Evolutionary conservation across 2,888 invertebrate species (phyloP), one percentile per base, ranked within the genome.

Genomic region (Chalcosyrphus nemorum): DNA sequence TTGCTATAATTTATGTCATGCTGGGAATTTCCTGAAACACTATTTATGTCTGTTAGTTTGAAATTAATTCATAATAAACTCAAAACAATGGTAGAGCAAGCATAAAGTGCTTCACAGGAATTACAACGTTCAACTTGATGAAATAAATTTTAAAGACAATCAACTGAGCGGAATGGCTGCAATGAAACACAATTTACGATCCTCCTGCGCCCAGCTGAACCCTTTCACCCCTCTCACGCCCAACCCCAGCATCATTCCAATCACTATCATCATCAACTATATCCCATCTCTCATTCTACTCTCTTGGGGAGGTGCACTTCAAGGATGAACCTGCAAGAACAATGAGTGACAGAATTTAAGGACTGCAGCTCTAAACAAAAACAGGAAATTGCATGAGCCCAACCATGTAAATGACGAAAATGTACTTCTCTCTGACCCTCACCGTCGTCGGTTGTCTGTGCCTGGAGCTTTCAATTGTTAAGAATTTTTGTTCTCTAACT

Each of bases 381-480:
- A 74, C 84, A 75, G 80, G 80, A 84, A 84, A 80, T 84, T 84
- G 74, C 80, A 80, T 80, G 63, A 75, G 65, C 74, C 84, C 80
- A 80, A 41, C 80, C 84, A 84, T 84, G 84, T 84, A 80, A 84
- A 84, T 80, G 84, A 80, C 66, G 70, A 84, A 75, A 74, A 68
- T 74, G 80, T 57, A 84, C 65, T 74, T 70, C 24, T 70, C 24
- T 35, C 35, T 68, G 54, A 29, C 50, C 80, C 52, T 19, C 29
- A 2, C 2, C 6, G 13, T 5, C 27, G 27, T 4, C 27, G 27
- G n/a, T n/a, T n/a, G n/a, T n/a, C n/a, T 4, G 24, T 27, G 11
- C 56, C 63, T 61, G 9, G 29, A 17, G 52, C 52, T n/a, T 35
- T 43, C 54, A 59, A 74, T 66, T 80, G 74, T 80, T 81, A 41